Evolutionary conservation across 2,888 invertebrate species (phyloP).

Genomic region (Mythimna impura): DNA sequence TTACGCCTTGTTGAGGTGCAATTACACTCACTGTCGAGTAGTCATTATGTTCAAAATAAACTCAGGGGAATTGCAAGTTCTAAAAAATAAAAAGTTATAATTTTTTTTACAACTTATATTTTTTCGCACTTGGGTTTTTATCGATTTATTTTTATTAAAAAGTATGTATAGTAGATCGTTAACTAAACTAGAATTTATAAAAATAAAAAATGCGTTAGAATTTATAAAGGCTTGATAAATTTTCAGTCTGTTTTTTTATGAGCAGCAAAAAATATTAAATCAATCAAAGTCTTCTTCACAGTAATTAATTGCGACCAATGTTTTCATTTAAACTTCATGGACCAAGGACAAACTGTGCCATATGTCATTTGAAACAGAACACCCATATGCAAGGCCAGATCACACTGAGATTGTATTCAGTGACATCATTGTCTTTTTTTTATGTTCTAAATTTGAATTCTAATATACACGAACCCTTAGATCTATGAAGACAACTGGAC

Average conservation of each 20-base stretch:
- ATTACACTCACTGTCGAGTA: conserved; percentile 34
- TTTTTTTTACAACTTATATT: not conserved
- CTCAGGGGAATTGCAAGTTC: conserved; percentile 8
- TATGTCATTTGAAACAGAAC: conserved; percentile 48
- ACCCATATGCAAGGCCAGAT: conserved; percentile 50
- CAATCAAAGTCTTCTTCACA: conserved; percentile 1
- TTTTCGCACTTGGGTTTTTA: conserved; percentile 5
- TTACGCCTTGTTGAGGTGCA: conserved; percentile 30
- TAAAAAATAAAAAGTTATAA: conserved; percentile 7
- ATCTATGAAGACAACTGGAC: not conserved
- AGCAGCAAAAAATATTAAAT: not conserved
- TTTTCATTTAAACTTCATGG: not conserved
- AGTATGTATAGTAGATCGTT: not conserved
- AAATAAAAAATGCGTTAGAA: too few species aligned
- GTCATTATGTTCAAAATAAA: conserved; percentile 37
- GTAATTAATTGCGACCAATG: not conserved
- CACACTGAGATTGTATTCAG: conserved; percentile 26
- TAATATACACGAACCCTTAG: conserved; percentile 26
- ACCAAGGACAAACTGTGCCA: conserved; percentile 30
- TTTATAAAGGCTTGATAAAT: not conserved
- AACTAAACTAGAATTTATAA: not conserved
- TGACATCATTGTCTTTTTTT: conserved; percentile 17
- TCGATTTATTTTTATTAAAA: conserved; percentile 18
- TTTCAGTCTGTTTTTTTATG: not conserved
- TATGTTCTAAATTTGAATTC: conserved; percentile 5